Base-by-base conservation (phyloP, 2,797 vertebrate genomes). In the Parotocinclus haroldoi region DNA sequence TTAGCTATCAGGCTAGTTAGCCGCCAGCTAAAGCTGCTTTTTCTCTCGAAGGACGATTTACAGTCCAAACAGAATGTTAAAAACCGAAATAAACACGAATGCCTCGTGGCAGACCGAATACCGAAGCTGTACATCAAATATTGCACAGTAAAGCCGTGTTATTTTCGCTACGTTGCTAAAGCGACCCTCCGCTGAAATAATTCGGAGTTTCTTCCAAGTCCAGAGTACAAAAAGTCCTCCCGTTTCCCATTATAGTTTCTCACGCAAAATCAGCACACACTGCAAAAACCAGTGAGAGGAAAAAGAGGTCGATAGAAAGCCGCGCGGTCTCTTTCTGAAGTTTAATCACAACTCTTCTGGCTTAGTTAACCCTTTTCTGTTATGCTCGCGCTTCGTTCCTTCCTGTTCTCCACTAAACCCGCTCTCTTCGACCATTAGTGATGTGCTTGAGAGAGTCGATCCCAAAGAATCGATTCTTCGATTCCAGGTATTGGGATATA, bases 401-500 rank as follows among this genome's bases (percentile, higher is more conserved):
- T 89, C 87, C 87, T 85, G 87, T 78, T 83, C 48, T 76, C 65
- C 72, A 66, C 73, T 42, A 60, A 66, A 63, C 50, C 76, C 66
- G 66, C 76, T 71, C 66, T 14, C 13, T 3, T 50, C 40, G 40
- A 42, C 27, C 40, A 42, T 42, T 42, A 42, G 7, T 14, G 48
- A 50, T 50, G 48, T 50, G 48, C 48, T 14, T 7, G 8, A 14
- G 48, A 5, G 48, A 50, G 13, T 50, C 48, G 48, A 50, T 16
- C 14, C 48, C n/a, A 16, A 50, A 16, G 13, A 14, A 8, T 50
- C n/a, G n/a, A 50, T 50, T 50, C 48, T 42, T 11, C 8, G 40
- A 42, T 42, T 42, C 40, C 40, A 42, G 9, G 1, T 9, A 9
- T 42, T 42, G 14, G 13, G 7, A 12, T 1, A 1, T 11, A 11